Evolutionary conservation across 2,113 vertebrate species (phyloP), one percentile per base, ranked within the genome.

Genomic region (Nipponia nippon): DNA sequence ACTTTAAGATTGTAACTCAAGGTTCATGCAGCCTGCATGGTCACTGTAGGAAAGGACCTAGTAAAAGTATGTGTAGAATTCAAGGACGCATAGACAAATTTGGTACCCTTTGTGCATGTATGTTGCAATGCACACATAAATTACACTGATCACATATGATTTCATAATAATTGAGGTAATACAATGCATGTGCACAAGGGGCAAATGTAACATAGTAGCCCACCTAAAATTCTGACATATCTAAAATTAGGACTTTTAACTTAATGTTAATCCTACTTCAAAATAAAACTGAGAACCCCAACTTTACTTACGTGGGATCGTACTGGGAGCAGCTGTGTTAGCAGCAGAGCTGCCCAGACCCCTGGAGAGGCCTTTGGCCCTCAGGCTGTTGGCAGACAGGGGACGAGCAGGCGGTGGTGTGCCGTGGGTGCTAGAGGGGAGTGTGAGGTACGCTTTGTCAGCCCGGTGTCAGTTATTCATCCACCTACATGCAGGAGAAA

Each of bases 381-480:
- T 76, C 5, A 0, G 30, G 42, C 52, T 76, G 14, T 26, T 62
- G 42, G 47, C 44, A 34, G 56, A 5, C 0, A 1, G 50, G 52
- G 23, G 27, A 21, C 3, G 2, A 36, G 70, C 66, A 44, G 55
- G 50, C 12, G 3, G n/a, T 25, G 3, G 0, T 49, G 20, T 0
- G 5, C 34, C 2, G 1, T 66, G 66, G 66, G 56, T 47, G 6
- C 87, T 95, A 62, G 86, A 87, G 77, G 91, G 87, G 65, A 71
- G 65, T 52, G 65, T 76, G 91, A 89, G 55, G 62, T 83, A 22
- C 0, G 10, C 44, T 90, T 80, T 92, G 40, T 67, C n/a, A 18
- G 20, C 0, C 0, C 29, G 21, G 6, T 70, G 26, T 56, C 11
- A 1, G 32, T 26, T 73, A 23, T 38, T 89, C 38, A 19, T 53